Conservation (phyloP, 2,113 vertebrate genomes). For the Dryoscopus gambensis region DNA sequence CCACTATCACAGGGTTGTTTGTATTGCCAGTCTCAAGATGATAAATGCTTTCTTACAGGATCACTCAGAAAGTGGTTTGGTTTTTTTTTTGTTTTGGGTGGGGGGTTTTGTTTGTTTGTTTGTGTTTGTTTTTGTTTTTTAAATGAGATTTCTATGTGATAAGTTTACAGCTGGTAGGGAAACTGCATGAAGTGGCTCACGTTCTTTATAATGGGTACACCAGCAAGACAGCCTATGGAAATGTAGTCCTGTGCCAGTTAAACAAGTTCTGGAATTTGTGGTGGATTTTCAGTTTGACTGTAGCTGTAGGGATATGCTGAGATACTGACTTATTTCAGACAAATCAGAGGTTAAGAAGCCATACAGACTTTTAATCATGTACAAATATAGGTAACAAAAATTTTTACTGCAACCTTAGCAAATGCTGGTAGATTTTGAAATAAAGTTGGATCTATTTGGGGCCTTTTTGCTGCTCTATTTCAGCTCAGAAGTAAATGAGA, state of each 20-base stretch:
- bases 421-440: neutral
- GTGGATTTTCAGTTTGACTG: neutral
- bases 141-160: neutral
- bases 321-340: neutral
- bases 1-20: slow-evolving; percentile 66
- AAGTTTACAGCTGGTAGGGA: neutral
- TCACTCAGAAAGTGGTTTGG: slow-evolving; percentile 63
- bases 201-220: neutral
- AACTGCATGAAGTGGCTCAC: neutral
- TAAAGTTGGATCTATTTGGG: neutral
- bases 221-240: neutral
- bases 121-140: no score
- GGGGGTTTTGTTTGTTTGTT: no score
- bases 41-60: slow-evolving; percentile 68
- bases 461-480: neutral
- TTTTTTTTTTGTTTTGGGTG: no score
- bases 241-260: neutral
- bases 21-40: slow-evolving; percentile 50
- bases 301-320: neutral
- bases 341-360: neutral
- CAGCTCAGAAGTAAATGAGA: neutral
- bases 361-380: neutral
- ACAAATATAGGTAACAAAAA: neutral
- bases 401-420: neutral
- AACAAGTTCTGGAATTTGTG: neutral